Evolutionary conservation across 1,140 invertebrate species (phyloP).

Genomic region (Nylanderia fulva): DNA sequence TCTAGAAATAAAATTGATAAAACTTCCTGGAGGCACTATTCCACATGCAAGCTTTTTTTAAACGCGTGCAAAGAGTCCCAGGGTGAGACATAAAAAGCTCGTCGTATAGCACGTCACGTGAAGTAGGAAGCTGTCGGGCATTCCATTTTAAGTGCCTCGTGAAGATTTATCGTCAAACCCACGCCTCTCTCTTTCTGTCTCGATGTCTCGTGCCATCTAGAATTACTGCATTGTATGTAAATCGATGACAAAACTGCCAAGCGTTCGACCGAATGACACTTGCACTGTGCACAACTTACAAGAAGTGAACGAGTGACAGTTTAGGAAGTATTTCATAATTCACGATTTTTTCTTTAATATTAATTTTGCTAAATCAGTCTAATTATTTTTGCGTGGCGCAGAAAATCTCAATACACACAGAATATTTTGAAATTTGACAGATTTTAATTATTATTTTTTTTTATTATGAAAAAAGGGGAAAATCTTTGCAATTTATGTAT

Average conservation of each 20-base stretch:
- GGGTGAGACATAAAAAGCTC: conserved; percentile 58
- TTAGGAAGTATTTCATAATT: not conserved
- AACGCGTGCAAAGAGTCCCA: not conserved
- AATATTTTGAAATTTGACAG: not conserved
- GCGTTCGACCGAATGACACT: not conserved
- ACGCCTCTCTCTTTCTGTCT: conserved; percentile 15
- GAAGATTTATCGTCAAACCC: conserved; percentile 64
- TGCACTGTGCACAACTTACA: not conserved
- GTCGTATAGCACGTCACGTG: conserved; percentile 27
- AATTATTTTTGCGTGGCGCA: not conserved
- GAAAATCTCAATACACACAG: not conserved
- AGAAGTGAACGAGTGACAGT: conserved; percentile 9
- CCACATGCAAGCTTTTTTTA: not conserved
- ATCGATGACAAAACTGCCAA: conserved; percentile 41
- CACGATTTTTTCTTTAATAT: not conserved
- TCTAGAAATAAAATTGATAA: conserved; percentile 37
- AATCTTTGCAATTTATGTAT: not conserved
- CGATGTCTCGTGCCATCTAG: conserved; percentile 55
- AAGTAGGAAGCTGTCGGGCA: conserved; percentile 68
- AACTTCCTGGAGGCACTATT: conserved; percentile 6
- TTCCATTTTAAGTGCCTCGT: conserved; percentile 64
- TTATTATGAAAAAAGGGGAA: not conserved
- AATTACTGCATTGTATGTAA: conserved; percentile 66
- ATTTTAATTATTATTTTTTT: not conserved
- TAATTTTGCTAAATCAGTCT: no score